Base-by-base conservation (phyloP, 2,797 vertebrate species). In the Crenuchus spilurus region DNA sequence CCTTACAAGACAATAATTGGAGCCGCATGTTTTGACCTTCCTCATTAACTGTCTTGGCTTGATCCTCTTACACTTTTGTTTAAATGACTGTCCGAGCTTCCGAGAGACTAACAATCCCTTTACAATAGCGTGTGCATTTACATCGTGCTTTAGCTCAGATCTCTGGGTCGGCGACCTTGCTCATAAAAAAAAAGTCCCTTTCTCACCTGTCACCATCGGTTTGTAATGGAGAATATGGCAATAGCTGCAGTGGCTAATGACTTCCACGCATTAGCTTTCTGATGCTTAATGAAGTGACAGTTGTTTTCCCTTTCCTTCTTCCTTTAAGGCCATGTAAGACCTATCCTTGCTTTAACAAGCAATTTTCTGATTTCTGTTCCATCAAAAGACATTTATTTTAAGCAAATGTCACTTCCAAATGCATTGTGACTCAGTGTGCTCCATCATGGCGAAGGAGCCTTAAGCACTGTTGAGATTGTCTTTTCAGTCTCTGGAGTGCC, bases 361-460 rank as follows among this genome's bases (percentile, higher is more conserved):
- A 72, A 58, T 76, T 77, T 65, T 76, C 48, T 35, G 58, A 78
- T 74, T 71, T 71, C 70, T 51, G 37, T 78, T 76, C 70, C 62
- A 79, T 84, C 78, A 77, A 76, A 80, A 79, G 39, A 18, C 57
- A 77, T 79, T 78, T 74, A 79, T 77, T 80, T 83, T 78, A 75
- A 83, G 76, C 73, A 83, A 82, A 86, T 84, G 83, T 86, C 83
- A 84, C 79, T 79, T 65, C 72, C 75, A 77, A 86, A 86, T 83
- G 77, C 63, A 75, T 80, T 76, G 77, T 81, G 79, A 85, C 72
- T 83, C 81, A 70, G 68, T 65, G 72, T 61, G 42, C 77, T 82
- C 49, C 75, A 75, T 63, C 72, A 64, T 42, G 18, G 33, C 64
- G 48, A 78, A 72, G 31, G 26, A 48, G 71, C 68, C 78, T 82